Percentiles rank a stretch among this genome's conserved stretches.
These are phyloP conservation scores for Callopanchax toddi DNA, from an alignment of 2,113 vertebrate species.

Conservation along the genomic window DNA sequence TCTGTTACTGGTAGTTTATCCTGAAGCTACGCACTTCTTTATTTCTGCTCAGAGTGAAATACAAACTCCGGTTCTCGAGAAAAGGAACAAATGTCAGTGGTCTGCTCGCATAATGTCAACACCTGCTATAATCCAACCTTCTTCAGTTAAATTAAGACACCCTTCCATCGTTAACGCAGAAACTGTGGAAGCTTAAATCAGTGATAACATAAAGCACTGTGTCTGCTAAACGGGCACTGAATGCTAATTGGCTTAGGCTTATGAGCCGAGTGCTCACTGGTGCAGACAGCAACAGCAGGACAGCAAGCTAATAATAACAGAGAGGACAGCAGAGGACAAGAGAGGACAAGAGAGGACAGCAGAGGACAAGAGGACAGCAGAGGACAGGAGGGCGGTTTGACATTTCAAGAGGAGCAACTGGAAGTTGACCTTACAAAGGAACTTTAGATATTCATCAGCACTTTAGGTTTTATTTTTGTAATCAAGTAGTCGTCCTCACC, in stretches of 20 bases:
- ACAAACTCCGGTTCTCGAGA: background rate
- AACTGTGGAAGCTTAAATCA: conserved; percentile 8
- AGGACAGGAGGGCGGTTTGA: background rate
- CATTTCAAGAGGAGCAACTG: conserved; percentile 6
- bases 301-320: conserved; percentile 20
- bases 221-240: conserved; percentile 26
- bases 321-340: background rate
- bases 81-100: background rate
- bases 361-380: background rate
- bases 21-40: background rate
- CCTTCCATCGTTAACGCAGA: background rate
- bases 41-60: background rate
- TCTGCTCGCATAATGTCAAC: background rate
- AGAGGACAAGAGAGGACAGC: no score
- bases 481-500: conserved; percentile 75
- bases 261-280: conserved; percentile 15
- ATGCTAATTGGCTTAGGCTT: conserved; percentile 61
- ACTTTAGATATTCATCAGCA: background rate
- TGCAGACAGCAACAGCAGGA: conserved; percentile 24
- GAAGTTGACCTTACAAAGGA: background rate
- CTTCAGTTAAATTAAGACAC: conserved; percentile 14
- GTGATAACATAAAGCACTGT: conserved; percentile 20
- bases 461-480: background rate
- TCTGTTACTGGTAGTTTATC: no score
- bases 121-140: conserved; percentile 14